A percentile compares a stretch with the other conserved stretches of the same genome.
phyloP scores from a whole-genome alignment of 2,113 vertebrate genomes.

The Ammodytes marinus region DNA sequence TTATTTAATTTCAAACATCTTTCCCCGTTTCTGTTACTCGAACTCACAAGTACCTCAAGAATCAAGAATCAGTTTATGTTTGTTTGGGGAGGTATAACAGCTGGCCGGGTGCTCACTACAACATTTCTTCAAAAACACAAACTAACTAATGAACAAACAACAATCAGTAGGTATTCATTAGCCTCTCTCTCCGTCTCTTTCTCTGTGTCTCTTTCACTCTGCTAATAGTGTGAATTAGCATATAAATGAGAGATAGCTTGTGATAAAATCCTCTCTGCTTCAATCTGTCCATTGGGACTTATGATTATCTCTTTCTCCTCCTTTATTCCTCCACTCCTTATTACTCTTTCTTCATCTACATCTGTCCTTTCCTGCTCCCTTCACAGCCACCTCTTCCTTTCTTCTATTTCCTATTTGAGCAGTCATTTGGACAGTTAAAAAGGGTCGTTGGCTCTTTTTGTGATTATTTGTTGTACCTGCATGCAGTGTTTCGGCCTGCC shows the following conservation, averaged over 20 bases:
- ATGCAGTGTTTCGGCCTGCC: slow-evolving; percentile 46
- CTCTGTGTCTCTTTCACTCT: slow-evolving; percentile 32
- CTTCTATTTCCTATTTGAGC: slow-evolving; percentile 26
- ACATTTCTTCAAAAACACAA: slow-evolving; percentile 50
- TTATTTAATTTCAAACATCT: slow-evolving; percentile 57
- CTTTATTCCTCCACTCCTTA: slow-evolving; percentile 42
- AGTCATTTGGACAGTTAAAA: slow-evolving; percentile 40
- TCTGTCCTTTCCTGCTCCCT: background rate
- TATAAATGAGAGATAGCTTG: slow-evolving; percentile 82
- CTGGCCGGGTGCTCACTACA: slow-evolving; percentile 8
- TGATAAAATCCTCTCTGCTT: slow-evolving; percentile 75
- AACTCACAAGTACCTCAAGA: background rate
- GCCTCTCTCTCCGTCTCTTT: slow-evolving; percentile 41
- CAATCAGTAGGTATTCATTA: slow-evolving; percentile 69
- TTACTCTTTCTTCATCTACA: slow-evolving; percentile 45
- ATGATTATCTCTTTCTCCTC: slow-evolving; percentile 73
- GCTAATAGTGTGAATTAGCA: slow-evolving; percentile 81
- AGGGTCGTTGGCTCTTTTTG: slow-evolving; percentile 44
- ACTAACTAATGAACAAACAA: slow-evolving; percentile 71
- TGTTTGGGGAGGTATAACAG: background rate
- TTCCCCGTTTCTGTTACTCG: slow-evolving; percentile 10
- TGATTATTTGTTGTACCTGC: slow-evolving; percentile 75
- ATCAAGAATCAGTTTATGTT: no score
- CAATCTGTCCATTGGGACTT: slow-evolving; percentile 78
- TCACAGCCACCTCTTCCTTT: slow-evolving; percentile 22